Evolutionary conservation across 1,140 invertebrate genomes (phyloP), one percentile per base, ranked within the genome.

Genomic region (Lepidurus apus): DNA sequence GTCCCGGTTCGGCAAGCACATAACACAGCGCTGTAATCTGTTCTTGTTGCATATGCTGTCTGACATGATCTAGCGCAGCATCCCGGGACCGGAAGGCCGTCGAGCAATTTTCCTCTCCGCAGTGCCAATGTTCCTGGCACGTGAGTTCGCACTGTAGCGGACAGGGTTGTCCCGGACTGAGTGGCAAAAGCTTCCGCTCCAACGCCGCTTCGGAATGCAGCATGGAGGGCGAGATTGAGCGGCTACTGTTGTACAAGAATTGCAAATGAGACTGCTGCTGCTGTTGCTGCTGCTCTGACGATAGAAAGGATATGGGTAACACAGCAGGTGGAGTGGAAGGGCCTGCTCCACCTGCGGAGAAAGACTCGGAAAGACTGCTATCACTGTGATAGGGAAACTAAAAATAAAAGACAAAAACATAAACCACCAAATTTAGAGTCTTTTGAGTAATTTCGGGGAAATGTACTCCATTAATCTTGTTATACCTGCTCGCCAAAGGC

Each of bases 11-110:
- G 53, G 88, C 88, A 1, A 87, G 89, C 74, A 87, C 89, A 84
- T 92, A 95, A 82, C 91, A 93, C 1, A 91, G 90, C 42, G 94
- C 93, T 0, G 91, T 94, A 43, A 95, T 91, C 80, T 92, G 89
- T 81, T 94, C 93, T 83, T 95, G 94, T 73, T 93, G 90, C 81
- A 94, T 93, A 85, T 96, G 94, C 80, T 93, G 92, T 79, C 93
- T 89, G 0, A 94, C 90, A 83, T 96, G 95, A 81, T 95, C 93
- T 80, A 92, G 86, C 73, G 94, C 93, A 17, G 92, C 92, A 79
- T 92, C 92, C 83, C 91, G 91, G 47, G 89, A 91, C 81, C 90
- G 90, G 83, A 93, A 93, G 10, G 89, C 87, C 83, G 90, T 87
- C 80, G 89, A 88, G 82, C 91, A 91, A 53, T 87, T 87, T 75